phyloP scores from a whole-genome alignment of 2,113 vertebrate species.

The Psephotus haematonotus region DNA sequence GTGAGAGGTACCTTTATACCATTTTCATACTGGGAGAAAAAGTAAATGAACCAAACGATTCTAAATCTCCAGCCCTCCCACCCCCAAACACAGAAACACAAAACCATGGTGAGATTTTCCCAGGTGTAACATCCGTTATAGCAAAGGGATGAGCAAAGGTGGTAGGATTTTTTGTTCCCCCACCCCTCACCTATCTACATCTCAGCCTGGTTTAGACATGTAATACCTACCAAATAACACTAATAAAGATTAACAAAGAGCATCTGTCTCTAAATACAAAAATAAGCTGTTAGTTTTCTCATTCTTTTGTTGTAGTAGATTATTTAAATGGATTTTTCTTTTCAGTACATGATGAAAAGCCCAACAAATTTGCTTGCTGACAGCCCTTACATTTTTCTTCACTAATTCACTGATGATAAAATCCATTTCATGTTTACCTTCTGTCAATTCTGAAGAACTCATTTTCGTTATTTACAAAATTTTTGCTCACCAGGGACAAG shows the following conservation, averaged over 20 bases:
- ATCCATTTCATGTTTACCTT: neutral
- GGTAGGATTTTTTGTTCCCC: too few species aligned
- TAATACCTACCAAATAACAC: neutral
- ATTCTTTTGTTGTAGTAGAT: neutral
- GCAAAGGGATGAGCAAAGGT: neutral
- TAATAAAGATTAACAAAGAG: neutral
- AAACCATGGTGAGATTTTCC: neutral
- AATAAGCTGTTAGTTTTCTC: neutral
- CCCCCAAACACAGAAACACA: rapidly evolving
- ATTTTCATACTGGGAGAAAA: neutral
- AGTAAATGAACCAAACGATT: neutral
- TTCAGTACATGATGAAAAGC: neutral
- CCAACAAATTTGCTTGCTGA: neutral
- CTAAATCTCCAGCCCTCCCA: neutral
- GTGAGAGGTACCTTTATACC: neutral
- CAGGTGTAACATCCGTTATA: neutral
- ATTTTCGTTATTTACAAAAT: neutral
- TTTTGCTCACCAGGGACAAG: neutral
- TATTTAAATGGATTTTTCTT: neutral
- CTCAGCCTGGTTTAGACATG: neutral
- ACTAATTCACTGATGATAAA: neutral
- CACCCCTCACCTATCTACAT: neutral
- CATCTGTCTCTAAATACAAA: neutral
- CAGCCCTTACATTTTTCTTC: neutral
- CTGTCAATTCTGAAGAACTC: neutral